Conservation (phyloP, 2,797 vertebrate genomes). For the Poeciliopsis paucimaculata region DNA sequence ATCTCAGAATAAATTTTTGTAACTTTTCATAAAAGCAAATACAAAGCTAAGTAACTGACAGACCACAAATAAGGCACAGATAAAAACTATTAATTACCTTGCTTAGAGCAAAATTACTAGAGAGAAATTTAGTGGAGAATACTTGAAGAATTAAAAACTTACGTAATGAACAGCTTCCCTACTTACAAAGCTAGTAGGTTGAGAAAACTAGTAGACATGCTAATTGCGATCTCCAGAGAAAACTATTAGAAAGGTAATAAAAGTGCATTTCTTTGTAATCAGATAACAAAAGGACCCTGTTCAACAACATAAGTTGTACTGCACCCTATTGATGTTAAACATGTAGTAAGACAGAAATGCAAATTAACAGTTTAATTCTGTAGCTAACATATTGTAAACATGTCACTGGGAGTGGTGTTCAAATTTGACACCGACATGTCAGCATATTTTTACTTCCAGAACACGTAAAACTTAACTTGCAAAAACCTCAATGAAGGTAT, state of each 20-base stretch:
- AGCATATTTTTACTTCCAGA: neutral
- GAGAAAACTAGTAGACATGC: too few relatives aligned
- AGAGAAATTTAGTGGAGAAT: neutral
- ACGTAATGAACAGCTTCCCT: neutral
- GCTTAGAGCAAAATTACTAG: neutral
- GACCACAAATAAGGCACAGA: neutral
- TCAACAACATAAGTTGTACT: neutral
- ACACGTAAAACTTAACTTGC: neutral
- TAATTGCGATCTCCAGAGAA: neutral
- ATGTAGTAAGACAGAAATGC: neutral
- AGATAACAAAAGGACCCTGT: neutral
- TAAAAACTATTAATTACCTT: too few relatives aligned
- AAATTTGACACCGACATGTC: neutral
- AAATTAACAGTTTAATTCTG: neutral
- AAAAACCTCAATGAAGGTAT: neutral
- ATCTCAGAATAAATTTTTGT: neutral
- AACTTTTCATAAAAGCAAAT: neutral
- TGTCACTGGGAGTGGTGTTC: neutral
- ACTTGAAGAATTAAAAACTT: neutral
- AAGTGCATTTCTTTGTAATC: neutral
- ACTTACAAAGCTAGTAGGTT: neutral
- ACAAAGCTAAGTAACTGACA: neutral
- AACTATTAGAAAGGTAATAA: neutral
- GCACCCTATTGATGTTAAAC: neutral
- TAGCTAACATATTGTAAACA: neutral